Conservation (phyloP, 2,888 invertebrate genomes). For the Archaeoteleia sp. region DNA sequence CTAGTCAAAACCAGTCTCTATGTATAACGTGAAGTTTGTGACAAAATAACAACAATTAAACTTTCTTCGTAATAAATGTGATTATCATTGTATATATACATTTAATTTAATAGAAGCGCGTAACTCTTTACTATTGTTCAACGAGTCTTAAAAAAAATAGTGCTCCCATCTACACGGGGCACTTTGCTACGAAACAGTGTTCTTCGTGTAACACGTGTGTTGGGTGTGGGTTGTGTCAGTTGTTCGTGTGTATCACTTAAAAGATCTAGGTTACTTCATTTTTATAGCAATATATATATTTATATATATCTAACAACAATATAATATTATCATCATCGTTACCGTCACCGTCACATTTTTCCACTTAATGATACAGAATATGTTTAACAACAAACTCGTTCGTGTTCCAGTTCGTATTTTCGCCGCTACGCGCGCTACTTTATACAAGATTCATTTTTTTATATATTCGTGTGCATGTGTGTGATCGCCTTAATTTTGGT, state of each 20-base stretch:
- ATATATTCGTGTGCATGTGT: conserved; percentile 2
- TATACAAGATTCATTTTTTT: conserved; percentile 61
- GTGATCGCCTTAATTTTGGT: conserved; percentile 4
- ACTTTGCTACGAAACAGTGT: conserved; percentile 55
- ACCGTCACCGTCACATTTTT: conserved; percentile 54
- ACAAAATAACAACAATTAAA: conserved; percentile 2
- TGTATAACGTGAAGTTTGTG: no score
- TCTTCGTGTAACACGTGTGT: conserved; percentile 36
- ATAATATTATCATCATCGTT: conserved; percentile 69
- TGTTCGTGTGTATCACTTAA: conserved; percentile 54
- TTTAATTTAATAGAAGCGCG: conserved; percentile 39
- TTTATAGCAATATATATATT: no score
- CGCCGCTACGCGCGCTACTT: conserved; percentile 58
- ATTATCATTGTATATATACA: conserved; percentile 25
- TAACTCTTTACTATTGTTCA: conserved; percentile 43
- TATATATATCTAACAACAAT: conserved; percentile 75
- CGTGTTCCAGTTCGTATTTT: conserved; percentile 49
- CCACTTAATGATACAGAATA: conserved; percentile 64
- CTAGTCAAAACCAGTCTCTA: no score
- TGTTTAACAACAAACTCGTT: conserved; percentile 71
- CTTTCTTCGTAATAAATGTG: not conserved
- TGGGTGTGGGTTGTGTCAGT: conserved; percentile 41
- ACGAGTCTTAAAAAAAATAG: conserved; percentile 52
- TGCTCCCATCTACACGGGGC: conserved; percentile 49
- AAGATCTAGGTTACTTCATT: conserved; percentile 61